Percentiles rank a stretch among this genome's conserved stretches.
These are phyloP conservation scores for Ceuthmochares aereus DNA, from an alignment of 2,113 vertebrate species.

Conservation along the genomic window DNA sequence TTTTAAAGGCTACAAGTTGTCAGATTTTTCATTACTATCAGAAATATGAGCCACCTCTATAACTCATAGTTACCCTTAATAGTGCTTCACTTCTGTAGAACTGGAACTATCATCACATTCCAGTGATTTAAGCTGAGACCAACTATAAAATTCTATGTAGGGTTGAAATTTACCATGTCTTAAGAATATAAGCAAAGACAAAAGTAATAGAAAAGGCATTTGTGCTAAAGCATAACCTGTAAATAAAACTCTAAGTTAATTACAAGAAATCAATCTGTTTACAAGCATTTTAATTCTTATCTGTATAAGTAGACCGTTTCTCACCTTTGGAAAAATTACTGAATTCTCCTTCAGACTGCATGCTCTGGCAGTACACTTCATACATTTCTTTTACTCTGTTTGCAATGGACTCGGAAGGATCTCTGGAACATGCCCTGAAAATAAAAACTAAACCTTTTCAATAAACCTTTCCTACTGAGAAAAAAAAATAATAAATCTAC, in stretches of 20 bases:
- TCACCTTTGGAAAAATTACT: slow-evolving; percentile 81
- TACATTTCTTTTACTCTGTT: slow-evolving; percentile 89
- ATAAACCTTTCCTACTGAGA: background rate
- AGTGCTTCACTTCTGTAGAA: background rate
- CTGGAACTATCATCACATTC: background rate
- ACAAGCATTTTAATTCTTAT: background rate
- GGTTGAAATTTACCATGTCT: background rate
- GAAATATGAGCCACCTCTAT: background rate
- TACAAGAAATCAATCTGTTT: background rate
- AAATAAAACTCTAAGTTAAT: background rate
- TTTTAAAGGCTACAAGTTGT: background rate
- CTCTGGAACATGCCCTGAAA: slow-evolving; percentile 86
- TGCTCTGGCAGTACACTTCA: slow-evolving; percentile 82
- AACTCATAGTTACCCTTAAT: background rate
- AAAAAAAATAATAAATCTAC: accelerated
- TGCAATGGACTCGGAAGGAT: slow-evolving; percentile 87
- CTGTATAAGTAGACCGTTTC: background rate
- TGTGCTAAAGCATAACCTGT: background rate
- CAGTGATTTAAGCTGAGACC: background rate
- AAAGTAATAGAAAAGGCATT: background rate
- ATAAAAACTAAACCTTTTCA: background rate
- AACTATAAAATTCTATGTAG: background rate
- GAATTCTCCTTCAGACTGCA: slow-evolving; percentile 69
- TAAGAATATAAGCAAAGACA: background rate
- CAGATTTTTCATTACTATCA: background rate